These are phyloP conservation scores for Brienomyrus longianalis DNA, from an alignment of 2,113 vertebrate genomes.

Conservation along the genomic window DNA sequence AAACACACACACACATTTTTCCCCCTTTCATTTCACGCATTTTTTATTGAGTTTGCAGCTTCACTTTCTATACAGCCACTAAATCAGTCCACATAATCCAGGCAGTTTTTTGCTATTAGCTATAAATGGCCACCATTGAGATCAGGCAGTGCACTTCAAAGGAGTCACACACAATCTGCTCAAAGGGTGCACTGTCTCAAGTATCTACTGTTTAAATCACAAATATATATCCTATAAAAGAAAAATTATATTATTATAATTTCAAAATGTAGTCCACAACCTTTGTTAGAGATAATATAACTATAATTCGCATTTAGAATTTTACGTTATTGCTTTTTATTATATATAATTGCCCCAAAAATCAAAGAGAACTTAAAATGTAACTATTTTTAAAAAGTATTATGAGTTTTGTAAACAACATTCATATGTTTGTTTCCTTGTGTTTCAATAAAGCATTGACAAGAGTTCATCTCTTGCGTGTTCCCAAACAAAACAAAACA, in stretches of 20 bases:
- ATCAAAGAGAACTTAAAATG: background rate
- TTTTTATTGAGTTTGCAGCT: constrained; percentile 40
- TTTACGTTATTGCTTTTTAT: background rate
- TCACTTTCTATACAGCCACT: background rate
- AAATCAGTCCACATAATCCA: background rate
- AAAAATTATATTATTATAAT: background rate
- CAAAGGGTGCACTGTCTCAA: background rate
- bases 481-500: background rate
- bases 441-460: background rate
- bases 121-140: constrained; percentile 41
- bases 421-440: background rate
- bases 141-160: constrained; percentile 28
- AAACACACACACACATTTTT: background rate
- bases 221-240: background rate
- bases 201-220: background rate
- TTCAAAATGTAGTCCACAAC: background rate
- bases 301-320: background rate
- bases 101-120: constrained; percentile 36
- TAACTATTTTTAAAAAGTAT: background rate
- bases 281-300: background rate
- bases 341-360: background rate
- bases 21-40: constrained; percentile 35
- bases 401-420: background rate
- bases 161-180: background rate
- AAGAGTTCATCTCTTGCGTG: background rate